phyloP scores from a whole-genome alignment of 2,113 vertebrate genomes.

The Okapia johnstoni region DNA sequence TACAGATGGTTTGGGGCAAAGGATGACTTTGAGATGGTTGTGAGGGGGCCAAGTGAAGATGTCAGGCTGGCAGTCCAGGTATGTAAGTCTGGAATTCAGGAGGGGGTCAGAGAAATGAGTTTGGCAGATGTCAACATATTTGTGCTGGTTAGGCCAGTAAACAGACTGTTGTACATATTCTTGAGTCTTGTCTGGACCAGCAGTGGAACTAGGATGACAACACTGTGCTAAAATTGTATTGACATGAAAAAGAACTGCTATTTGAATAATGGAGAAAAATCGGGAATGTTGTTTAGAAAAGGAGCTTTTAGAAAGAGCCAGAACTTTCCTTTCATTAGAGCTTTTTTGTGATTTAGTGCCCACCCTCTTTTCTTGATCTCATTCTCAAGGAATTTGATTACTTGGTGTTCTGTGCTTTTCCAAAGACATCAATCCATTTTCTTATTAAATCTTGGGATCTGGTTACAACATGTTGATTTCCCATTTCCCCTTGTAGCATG shows the following conservation, averaged over 20 bases:
- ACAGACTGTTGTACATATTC: background rate
- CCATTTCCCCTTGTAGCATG: background rate
- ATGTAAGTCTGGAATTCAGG: background rate
- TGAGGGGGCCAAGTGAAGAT: background rate
- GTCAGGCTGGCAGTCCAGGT: background rate
- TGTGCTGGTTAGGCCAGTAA: background rate
- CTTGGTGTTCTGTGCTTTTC: background rate
- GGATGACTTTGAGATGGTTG: background rate
- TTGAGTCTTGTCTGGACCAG: background rate
- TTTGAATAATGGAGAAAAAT: slow-evolving; percentile 32
- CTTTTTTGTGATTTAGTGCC: background rate
- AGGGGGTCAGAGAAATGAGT: background rate
- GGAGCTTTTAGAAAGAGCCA: background rate
- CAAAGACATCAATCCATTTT: background rate
- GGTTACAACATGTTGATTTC: background rate
- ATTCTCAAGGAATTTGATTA: slow-evolving; percentile 35
- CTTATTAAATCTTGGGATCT: slow-evolving; percentile 14
- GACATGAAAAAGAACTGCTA: background rate
- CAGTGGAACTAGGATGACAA: background rate
- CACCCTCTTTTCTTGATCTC: background rate
- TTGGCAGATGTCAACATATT: background rate
- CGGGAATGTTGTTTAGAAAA: background rate
- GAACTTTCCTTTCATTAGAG: background rate
- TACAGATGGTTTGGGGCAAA: background rate
- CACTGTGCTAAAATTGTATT: background rate